Evolutionary conservation across 2,888 invertebrate species (phyloP), one percentile per base, ranked within the genome.

Genomic region (Ophonus ardosiacus): DNA sequence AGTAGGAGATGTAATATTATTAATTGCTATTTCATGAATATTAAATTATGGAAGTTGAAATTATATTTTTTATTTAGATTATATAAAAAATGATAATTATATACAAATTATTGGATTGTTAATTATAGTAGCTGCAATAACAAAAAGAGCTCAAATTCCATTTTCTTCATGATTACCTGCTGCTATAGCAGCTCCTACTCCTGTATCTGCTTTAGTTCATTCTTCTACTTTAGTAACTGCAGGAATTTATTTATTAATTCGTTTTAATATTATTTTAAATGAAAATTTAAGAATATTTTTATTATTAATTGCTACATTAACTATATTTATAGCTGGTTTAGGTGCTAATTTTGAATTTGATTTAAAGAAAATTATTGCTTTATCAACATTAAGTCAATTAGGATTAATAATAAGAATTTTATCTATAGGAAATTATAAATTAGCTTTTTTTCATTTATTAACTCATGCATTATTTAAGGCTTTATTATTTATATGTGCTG

Each of bases 141-240:
- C 96, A 86, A 96, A 96, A 91, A 96, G 96, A 87, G 96, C 96
- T 89, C 96, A 96, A 91, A 94, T 96, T 93, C 96, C 96, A 71
- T 96, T 96, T 94, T 95, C 95, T 86, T 93, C 95, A 68, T 96
- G 96, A 88, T 90, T 96, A 76, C 96, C 96, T 0, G 94, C 94
- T 0, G 96, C 96, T 63, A 96, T 96, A 91, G 95, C 95, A 0
- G 96, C 96, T 65, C 96, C 96, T 51, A 96, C 96, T 0, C 96
- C 96, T 8, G 94, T 96, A 84, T 95, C 89, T 78, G 88, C 89
- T 86, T 93, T 96, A 91, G 95, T 95, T 0, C 83, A 74, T 83
- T 83, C 83, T 31, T 83, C 83, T 7, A 83, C 74, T 38, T 83
- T 82, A 82, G 82, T 82, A 7, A 82, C 82, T 15, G 82, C 82